Evolutionary conservation across 2,113 vertebrate genomes (phyloP).

Genomic region (Esox niger): DNA sequence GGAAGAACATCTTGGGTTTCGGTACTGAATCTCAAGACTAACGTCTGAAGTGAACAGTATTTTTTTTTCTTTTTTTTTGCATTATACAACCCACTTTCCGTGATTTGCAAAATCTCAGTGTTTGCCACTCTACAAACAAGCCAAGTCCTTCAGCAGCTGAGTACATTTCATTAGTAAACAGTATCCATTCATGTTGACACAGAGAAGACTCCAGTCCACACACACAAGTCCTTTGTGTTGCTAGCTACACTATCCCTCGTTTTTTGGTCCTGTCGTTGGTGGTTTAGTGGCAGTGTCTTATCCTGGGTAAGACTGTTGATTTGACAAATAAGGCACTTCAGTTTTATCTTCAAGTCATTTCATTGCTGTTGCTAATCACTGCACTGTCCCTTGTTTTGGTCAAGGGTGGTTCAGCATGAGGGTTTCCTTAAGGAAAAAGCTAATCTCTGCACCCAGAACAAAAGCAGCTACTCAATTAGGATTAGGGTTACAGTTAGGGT

Average conservation of each 20-base stretch:
- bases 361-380: constrained; percentile 60
- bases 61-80: too few relatives aligned
- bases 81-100: too few relatives aligned
- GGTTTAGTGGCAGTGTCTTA: constrained; percentile 34
- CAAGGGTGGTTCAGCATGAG: constrained; percentile 51
- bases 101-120: background rate
- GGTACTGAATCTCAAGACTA: too few relatives aligned
- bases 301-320: constrained; percentile 46
- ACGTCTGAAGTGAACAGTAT: too few relatives aligned
- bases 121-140: constrained; percentile 42
- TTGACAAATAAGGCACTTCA: constrained; percentile 57
- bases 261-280: constrained; percentile 50
- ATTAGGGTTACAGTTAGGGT: too few relatives aligned
- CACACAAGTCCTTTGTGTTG: constrained; percentile 71
- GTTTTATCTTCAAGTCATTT: constrained; percentile 56
- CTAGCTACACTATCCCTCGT: constrained; percentile 54
- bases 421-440: constrained; percentile 23
- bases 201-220: constrained; percentile 41
- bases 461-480: too few relatives aligned
- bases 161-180: constrained; percentile 71
- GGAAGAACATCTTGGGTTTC: too few relatives aligned
- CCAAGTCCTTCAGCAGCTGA: constrained; percentile 43
- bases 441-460: too few relatives aligned
- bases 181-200: constrained; percentile 58
- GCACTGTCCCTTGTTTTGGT: constrained; percentile 55